phyloP scores from a whole-genome alignment of 1,140 invertebrate genomes.

The Achatina immaculata region DNA sequence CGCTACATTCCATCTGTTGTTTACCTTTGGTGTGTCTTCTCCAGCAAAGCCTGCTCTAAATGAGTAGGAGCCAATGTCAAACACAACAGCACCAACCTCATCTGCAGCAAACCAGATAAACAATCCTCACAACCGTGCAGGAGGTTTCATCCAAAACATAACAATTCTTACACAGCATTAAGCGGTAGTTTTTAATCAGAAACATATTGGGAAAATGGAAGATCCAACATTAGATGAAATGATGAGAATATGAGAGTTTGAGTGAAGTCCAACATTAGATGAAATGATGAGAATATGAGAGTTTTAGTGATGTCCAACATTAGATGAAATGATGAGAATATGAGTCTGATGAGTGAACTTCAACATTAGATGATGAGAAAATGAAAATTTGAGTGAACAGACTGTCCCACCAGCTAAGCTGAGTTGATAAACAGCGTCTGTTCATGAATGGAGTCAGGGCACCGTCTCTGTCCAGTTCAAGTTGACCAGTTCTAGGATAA shows the following conservation, averaged over 20 bases:
- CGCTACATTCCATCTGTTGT: neutral
- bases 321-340: no score
- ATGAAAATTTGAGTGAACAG: no score
- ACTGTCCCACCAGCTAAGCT: no score
- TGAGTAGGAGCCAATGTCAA: conserved; percentile 94
- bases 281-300: neutral
- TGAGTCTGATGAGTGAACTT: no score
- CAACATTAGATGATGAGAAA: no score
- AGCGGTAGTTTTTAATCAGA: neutral
- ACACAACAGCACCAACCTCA: conserved; percentile 97
- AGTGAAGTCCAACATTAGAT: neutral
- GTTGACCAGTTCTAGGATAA: no score
- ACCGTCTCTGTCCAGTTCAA: no score
- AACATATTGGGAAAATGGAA: neutral
- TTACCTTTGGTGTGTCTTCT: conserved; percentile 85
- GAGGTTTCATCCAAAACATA: neutral
- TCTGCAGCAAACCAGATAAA: conserved; percentile 74
- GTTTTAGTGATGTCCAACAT: no score
- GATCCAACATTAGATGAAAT: neutral
- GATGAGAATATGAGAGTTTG: neutral
- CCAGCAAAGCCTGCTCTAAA: conserved; percentile 88
- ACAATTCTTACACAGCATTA: neutral
- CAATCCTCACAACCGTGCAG: neutral
- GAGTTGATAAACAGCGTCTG: no score
- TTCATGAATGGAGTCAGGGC: no score